phyloP scores from a whole-genome alignment of 1,140 invertebrate species.

The Palaemon carinicauda region DNA sequence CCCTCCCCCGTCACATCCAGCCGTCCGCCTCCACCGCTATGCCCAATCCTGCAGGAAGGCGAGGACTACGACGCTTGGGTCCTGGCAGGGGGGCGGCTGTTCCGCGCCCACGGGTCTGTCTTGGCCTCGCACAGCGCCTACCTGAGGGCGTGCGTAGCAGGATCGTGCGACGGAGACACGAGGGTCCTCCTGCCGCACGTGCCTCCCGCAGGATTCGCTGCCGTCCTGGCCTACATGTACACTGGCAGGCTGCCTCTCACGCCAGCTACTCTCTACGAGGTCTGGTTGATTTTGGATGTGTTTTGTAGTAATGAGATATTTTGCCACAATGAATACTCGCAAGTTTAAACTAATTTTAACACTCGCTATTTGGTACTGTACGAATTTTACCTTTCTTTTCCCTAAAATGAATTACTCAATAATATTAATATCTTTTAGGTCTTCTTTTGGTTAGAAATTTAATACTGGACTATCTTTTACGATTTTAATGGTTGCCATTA shows the following conservation, averaged over 20 bases:
- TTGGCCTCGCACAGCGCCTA: slow-evolving; percentile 78
- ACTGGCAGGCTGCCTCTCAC: slow-evolving; percentile 77
- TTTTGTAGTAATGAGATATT: no score
- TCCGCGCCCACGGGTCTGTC: slow-evolving; percentile 74
- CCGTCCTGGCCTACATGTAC: slow-evolving; percentile 79
- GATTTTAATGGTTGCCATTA: no score
- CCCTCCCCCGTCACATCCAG: neutral
- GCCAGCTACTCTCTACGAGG: slow-evolving; percentile 75
- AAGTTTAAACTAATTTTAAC: no score
- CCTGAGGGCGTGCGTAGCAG: slow-evolving; percentile 67
- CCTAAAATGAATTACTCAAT: no score
- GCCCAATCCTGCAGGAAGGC: slow-evolving; percentile 19
- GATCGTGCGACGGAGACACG: slow-evolving; percentile 64
- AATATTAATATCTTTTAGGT: no score
- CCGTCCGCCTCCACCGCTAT: neutral
- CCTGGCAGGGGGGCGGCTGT: slow-evolving; percentile 66
- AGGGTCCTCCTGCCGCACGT: slow-evolving; percentile 69
- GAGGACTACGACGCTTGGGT: slow-evolving; percentile 58
- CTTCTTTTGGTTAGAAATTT: no score
- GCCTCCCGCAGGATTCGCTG: slow-evolving; percentile 75
- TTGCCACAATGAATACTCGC: no score
- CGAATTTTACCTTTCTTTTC: no score
- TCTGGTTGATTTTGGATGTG: no score
- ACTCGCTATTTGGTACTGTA: no score
- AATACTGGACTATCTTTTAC: no score